These are phyloP conservation scores for Megalops atlanticus DNA, from an alignment of 2,113 vertebrate genomes.

Conservation along the genomic window DNA sequence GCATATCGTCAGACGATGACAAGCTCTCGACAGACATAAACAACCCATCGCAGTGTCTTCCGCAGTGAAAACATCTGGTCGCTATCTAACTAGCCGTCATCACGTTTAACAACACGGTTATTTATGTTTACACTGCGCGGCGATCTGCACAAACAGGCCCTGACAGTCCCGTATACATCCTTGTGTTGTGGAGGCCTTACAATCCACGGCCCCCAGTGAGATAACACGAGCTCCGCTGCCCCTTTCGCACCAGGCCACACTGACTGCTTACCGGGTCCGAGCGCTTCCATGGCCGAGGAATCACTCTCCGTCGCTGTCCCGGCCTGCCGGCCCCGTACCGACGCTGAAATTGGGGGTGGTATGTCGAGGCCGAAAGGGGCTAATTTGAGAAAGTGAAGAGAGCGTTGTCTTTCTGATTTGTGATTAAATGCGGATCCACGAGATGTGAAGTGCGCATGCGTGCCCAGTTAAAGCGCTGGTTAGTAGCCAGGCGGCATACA, in stretches of 20 bases:
- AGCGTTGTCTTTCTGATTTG: slow-evolving; percentile 59
- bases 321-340: slow-evolving; percentile 82
- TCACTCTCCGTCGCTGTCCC: slow-evolving; percentile 85
- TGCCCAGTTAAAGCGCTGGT: slow-evolving; percentile 25
- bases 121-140: too few species aligned
- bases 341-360: slow-evolving; percentile 81
- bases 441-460: slow-evolving; percentile 66
- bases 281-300: slow-evolving; percentile 87
- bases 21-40: background rate
- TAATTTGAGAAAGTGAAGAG: slow-evolving; percentile 72
- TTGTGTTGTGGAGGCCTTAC: slow-evolving; percentile 59
- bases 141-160: slow-evolving; percentile 36
- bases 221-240: slow-evolving; percentile 35
- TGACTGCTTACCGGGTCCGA: slow-evolving; percentile 88
- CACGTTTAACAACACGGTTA: background rate
- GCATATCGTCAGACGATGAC: background rate
- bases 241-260: slow-evolving; percentile 44
- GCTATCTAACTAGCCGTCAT: background rate
- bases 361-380: slow-evolving; percentile 76
- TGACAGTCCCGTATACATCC: slow-evolving; percentile 39
- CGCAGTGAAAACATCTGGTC: too few species aligned
- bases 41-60: background rate
- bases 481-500: too few species aligned
- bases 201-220: slow-evolving; percentile 69
- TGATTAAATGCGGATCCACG: slow-evolving; percentile 55